These are phyloP conservation scores for Rhorus exstirpatorius DNA, from an alignment of 2,888 invertebrate genomes.

Conservation along the genomic window DNA sequence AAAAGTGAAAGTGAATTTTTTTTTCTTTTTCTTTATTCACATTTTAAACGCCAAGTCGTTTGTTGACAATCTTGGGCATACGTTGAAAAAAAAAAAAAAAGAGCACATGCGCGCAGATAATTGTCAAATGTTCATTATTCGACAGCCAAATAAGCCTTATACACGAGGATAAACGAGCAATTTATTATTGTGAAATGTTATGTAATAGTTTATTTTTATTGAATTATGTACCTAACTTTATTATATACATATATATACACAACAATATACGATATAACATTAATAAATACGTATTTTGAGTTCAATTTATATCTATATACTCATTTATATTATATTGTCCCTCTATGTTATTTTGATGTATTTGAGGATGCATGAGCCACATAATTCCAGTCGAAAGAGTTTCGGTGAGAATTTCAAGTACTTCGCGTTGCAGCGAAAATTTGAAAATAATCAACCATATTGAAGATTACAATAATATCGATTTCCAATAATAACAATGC, in stretches of 20 bases:
- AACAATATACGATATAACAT: constrained; percentile 57
- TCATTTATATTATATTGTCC: neutral
- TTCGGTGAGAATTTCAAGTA: too few species aligned
- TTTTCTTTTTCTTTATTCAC: constrained; percentile 70
- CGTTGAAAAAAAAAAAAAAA: constrained; percentile 7
- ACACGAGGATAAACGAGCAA: constrained; percentile 54
- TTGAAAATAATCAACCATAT: too few species aligned
- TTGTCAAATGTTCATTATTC: constrained; percentile 65
- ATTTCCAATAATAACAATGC: too few species aligned
- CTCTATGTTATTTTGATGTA: neutral
- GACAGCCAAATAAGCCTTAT: constrained; percentile 71
- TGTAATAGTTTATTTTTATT: constrained; percentile 75
- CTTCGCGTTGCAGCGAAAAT: neutral
- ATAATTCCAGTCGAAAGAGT: too few species aligned
- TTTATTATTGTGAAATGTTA: constrained; percentile 79
- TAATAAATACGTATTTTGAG: constrained; percentile 30
- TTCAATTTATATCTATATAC: too few species aligned
- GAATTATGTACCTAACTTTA: constrained; percentile 71
- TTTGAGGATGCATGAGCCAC: too few species aligned
- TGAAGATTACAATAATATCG: too few species aligned
- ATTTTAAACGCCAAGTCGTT: constrained; percentile 71
- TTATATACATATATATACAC: constrained; percentile 62
- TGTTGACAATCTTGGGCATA: constrained; percentile 63
- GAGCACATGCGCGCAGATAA: constrained; percentile 35
- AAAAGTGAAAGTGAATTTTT: constrained; percentile 61